Base-by-base conservation (phyloP, 2,113 vertebrate genomes). In the Cinclus mexicanus region DNA sequence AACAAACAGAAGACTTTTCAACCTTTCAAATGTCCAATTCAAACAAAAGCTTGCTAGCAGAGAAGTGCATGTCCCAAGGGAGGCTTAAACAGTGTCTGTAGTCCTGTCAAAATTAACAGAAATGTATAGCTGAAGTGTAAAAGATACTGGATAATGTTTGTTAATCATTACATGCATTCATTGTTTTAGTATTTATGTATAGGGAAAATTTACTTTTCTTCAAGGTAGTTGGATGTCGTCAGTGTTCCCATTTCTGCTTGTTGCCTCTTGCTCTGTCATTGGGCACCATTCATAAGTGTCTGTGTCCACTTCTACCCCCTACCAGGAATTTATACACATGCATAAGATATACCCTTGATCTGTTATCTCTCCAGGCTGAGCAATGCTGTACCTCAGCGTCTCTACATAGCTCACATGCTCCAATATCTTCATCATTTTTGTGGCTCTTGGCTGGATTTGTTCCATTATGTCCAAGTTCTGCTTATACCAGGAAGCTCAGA, bases 301-400 rank as follows among this genome's bases (percentile, higher is more conserved):
- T 87, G 11, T 22, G 12, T 49, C 22, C 21, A 10, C 23, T 61
- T 64, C 37, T 52, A 24, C 12, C 6, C 14, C 14, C 41, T 42
- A 35, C 21, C 53, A 69, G 4, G 18, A 69, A 17, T 56, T 74
- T 74, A 53, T 44, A 61, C 20, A 31, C 4, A 35, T 49, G 7
- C 7, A 16, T 64, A 50, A 39, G 25, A 24, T 49, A 24, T 49
- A 11, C 5, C 14, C 0, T 0, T 47, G 35, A 68, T 8, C 4
- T 59, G 52, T 79, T 56, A 41, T 3, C 18, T 70, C 26, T 56
- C 67, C 49, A 60, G 31, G 13, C 6, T 69, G 41, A 84, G 12
- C 4, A 82, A 23, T 5, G 10, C 37, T 37, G 47, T 33, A 15
- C 72, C 23, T 63, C 31, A 23, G 14, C 19, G 18, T 87, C 26